Evolutionary conservation across 2,113 vertebrate genomes (phyloP), one percentile per base, ranked within the genome.

Genomic region (Maccullochella peelii): DNA sequence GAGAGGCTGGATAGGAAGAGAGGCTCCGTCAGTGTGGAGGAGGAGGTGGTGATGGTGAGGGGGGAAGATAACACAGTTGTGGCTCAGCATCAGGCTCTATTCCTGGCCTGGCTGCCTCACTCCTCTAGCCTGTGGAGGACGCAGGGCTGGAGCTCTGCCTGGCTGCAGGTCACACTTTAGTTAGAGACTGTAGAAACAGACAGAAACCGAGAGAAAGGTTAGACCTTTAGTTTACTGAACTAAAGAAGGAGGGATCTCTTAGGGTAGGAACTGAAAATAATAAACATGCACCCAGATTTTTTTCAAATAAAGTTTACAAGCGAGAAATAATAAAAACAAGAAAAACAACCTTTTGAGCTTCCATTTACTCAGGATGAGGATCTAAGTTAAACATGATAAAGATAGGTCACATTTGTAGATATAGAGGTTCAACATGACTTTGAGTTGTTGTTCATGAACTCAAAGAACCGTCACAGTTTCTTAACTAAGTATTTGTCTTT

Each of bases 61-160:
- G 1, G 57, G 55, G 8, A 20, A 78, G 87, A 88, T 93, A 83
- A 88, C 72, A 62, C 33, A 52, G 47, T 38, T 27, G 65, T 80
- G 71, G 36, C 78, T 55, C 81, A 85, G 77, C 89, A 88, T 93
- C 89, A 84, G 86, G 73, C 80, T 90, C 94, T 95, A 94, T 96
- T 96, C 93, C 90, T 81, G 92, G 86, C 73, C 47, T 25, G 59
- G 27, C 58, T 91, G 80, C 79, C 62, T 95, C 93, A 92, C 86
- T 84, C 47, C 77, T 73, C 58, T 70, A 89, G 92, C 74, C 79
- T 78, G 87, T 70, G 9, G 84, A 52, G 75, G 79, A 79, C 12
- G 63, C 52, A 86, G 75, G 33, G 42, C 55, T 82, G 79, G 77
- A 77, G 40, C 25, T 49, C 52, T 65, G 67, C 57, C 82, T 52